Evolutionary conservation across 2,888 invertebrate species (phyloP).

Genomic region (Microctonus aethiopoides): DNA sequence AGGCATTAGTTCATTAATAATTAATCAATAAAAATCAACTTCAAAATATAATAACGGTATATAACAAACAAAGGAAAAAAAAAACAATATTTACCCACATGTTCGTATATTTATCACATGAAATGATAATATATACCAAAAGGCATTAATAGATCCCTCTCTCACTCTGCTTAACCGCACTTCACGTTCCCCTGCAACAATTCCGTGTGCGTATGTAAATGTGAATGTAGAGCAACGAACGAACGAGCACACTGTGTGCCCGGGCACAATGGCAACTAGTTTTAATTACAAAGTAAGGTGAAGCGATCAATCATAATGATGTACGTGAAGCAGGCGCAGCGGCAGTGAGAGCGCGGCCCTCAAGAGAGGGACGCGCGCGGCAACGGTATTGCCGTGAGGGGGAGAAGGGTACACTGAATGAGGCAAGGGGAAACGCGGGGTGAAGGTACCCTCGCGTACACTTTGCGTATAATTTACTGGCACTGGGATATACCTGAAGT

Average conservation of each 20-base stretch:
- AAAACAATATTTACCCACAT: background rate
- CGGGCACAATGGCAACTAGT: conserved; percentile 67
- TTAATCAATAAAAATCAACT: too few species aligned
- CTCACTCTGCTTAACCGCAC: background rate
- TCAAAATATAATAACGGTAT: too few species aligned
- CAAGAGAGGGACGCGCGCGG: conserved; percentile 18
- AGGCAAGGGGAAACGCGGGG: conserved; percentile 33
- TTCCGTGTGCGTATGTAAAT: conserved; percentile 40
- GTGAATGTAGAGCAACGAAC: conserved; percentile 42
- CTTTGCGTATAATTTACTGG: conserved; percentile 68
- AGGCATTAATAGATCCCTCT: background rate
- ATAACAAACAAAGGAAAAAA: background rate
- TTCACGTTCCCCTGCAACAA: background rate
- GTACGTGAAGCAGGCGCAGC: conserved; percentile 66
- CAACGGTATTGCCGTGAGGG: background rate
- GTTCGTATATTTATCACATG: background rate
- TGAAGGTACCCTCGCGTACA: conserved; percentile 62
- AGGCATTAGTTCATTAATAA: too few species aligned
- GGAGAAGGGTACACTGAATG: background rate
- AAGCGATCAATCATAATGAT: conserved; percentile 69
- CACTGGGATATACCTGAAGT: conserved; percentile 66
- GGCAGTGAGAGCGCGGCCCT: conserved; percentile 23
- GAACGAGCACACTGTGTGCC: conserved; percentile 54
- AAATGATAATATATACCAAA: conserved; percentile 1
- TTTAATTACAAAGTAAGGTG: conserved; percentile 69